Base-by-base conservation (phyloP, 2,888 invertebrate genomes). In the Dilophus febrilis region DNA sequence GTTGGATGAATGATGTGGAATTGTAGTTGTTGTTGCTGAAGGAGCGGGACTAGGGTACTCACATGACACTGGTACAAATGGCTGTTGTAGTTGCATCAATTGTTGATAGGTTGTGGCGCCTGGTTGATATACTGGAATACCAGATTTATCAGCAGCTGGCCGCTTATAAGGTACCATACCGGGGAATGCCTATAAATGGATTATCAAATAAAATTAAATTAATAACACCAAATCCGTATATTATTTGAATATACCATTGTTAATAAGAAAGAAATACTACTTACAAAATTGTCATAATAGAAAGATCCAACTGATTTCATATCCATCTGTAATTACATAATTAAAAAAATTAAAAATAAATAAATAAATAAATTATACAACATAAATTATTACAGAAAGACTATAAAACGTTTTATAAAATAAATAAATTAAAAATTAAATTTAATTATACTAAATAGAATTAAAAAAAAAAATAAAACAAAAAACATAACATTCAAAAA, bases 41-140 rank as follows among this genome's bases (percentile, higher is more conserved):
- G 52, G 50, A 51, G 49, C 51, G 49, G 52, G 51, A 50, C 50
- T 52, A 50, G 53, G 53, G 81, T 84, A 88, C 90, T 92, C 90
- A 91, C 90, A 91, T 84, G 91, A 88, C 73, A 90, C 88, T 78
- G 90, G 88, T 79, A 90, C 88, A 74, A 87, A 90, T 67, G 88
- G 90, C 77, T 88, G 87, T 59, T 72, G 71, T 59, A 86, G 76
- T 72, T 87, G 87, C 79, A 91, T 83, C 68, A 91, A 77, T 70
- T 91, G 91, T 70, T 91, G 90, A 71, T 88, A 86, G 60, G 86
- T 84, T 57, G 83, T 83, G 61, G 81, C 82, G 60, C 78, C 77
- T 61, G 90, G 87, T 68, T 88, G 88, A 72, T 91, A 92, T 56
- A 94, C 85, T 58, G 92, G 92, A 64, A 94, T 74, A 62, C 92